A percentile compares a stretch with the other conserved stretches of the same genome.
Evolutionary conservation across 2,797 vertebrate genomes (phyloP).

Genomic region (Clarias platycephalus): DNA sequence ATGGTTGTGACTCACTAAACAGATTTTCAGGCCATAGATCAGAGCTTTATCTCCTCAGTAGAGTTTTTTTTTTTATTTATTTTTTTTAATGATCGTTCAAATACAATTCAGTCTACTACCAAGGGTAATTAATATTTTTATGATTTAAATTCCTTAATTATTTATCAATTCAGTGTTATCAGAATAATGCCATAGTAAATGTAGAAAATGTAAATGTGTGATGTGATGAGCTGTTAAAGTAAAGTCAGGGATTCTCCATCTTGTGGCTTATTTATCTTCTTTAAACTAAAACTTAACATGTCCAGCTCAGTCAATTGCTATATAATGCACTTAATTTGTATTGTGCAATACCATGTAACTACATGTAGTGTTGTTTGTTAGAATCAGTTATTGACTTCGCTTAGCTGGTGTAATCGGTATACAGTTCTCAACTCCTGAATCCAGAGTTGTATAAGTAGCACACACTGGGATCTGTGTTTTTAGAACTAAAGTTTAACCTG

Average conservation of each 20-base stretch:
- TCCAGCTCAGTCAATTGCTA: background rate
- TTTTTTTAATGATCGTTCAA: slow-evolving; percentile 4
- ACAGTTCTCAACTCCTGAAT: background rate
- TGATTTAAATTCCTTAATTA: background rate
- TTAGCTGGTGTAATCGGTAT: background rate
- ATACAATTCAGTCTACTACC: background rate
- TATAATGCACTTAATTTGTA: background rate
- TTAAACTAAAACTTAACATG: background rate
- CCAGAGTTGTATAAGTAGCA: background rate
- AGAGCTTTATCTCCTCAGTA: background rate
- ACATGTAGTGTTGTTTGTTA: background rate
- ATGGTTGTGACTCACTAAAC: slow-evolving; percentile 42
- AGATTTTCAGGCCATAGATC: slow-evolving; percentile 8
- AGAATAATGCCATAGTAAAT: background rate
- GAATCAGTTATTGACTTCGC: background rate
- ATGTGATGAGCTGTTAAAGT: background rate
- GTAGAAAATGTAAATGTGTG: background rate
- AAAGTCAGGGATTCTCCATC: background rate
- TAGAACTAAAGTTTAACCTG: background rate
- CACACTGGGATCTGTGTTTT: background rate
- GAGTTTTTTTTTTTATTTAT: too few relatives aligned
- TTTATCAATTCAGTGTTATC: background rate
- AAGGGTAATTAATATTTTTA: background rate
- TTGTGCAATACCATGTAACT: background rate
- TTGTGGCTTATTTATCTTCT: background rate